Evolutionary conservation across 2,888 invertebrate genomes (phyloP), one percentile per base, ranked within the genome.

Genomic region (Plebejus argus): DNA sequence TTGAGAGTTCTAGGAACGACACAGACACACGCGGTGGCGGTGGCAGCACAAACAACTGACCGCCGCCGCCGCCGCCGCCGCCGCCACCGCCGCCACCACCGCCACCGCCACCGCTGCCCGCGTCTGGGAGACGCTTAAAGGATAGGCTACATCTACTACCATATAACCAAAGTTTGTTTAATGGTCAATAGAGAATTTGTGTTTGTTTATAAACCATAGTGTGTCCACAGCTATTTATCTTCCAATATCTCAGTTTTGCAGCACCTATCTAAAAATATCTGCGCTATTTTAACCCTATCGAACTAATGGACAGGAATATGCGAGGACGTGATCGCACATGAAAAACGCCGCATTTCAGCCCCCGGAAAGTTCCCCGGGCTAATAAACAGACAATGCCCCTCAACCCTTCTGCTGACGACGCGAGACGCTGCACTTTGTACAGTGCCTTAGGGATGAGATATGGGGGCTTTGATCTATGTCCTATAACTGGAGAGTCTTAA

Each of bases 391-490:
- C 53, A 49, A 45, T 45, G 23, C 45, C 72, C 72, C 45, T 45
- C 74, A 74, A 74, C 74, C 53, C 74, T 74, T 74, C 18, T 53
- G 53, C 74, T 23, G 74, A 74, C 49, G 74, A 12, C 23, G 74
- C 7, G 18, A 49, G 74, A 28, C 49, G 53, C 15, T 74, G 53
- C 74, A 33, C 66, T 28, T 66, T 23, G 61, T 23, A 4, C 5
- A 3, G 53, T 18, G 15, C 28, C 66, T 18, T 15, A 33, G 15
- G 28, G 66, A 28, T 33, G 61, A 23, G 20, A 23, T 61, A 61
- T 23, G 23, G 61, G 10, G 61, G 10, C 20, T 58, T 20, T n/a
- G n/a, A 58, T 58, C 53, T 20, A 20, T 23, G 61, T 20, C 12
- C 10, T 20, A 4, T 12, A 7, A 10, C 20, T 61, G 12, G 61